These are phyloP conservation scores for Resseliella maxima DNA, from an alignment of 2,888 invertebrate species.

Conservation along the genomic window DNA sequence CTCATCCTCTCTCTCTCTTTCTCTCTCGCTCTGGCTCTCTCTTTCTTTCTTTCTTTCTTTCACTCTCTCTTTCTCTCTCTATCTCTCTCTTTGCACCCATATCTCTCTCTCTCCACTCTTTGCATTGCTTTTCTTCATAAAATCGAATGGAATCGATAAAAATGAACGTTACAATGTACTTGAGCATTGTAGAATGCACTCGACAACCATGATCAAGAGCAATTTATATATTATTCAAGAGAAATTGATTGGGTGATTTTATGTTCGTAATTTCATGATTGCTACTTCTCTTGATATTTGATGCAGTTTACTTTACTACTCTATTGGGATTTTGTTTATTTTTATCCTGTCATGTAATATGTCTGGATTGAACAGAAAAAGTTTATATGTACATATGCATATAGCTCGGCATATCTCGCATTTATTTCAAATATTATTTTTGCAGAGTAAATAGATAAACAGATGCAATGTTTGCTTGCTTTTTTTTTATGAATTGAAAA, in stretches of 20 bases:
- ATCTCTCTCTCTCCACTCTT: too few relatives aligned
- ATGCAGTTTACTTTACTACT: background rate
- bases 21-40: too few relatives aligned
- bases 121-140: background rate
- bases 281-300: constrained; percentile 24
- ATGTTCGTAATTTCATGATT: constrained; percentile 35
- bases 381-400: background rate
- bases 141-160: constrained; percentile 5
- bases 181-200: background rate
- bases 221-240: constrained; percentile 27
- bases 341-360: background rate
- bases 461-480: background rate
- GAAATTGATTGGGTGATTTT: constrained; percentile 32
- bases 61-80: too few relatives aligned
- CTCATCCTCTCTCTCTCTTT: too few relatives aligned
- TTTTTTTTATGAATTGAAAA: background rate
- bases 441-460: constrained; percentile 22
- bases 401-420: background rate
- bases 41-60: too few relatives aligned
- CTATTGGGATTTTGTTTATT: constrained; percentile 27
- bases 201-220: background rate
- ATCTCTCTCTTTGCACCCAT: too few relatives aligned
- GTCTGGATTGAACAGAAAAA: background rate
- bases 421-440: constrained; percentile 44
- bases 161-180: background rate